These are phyloP conservation scores for Baronia brevicornis DNA, from an alignment of 2,888 invertebrate genomes.

Conservation along the genomic window DNA sequence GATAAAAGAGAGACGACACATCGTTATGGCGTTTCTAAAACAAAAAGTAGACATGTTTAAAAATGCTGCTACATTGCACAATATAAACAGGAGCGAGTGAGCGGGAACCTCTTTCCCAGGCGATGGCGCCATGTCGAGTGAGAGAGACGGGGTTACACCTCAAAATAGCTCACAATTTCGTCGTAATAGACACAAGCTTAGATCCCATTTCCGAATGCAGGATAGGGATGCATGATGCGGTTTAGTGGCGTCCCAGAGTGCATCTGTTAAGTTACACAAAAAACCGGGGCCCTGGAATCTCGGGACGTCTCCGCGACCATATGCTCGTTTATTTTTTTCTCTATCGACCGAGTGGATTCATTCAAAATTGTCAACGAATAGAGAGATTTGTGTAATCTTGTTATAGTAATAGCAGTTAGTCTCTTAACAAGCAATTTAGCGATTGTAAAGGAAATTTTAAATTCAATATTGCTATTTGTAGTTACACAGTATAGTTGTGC, in stretches of 20 bases:
- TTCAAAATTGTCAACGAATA: conserved; percentile 70
- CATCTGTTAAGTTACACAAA: conserved; percentile 70
- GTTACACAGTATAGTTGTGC: conserved; percentile 15
- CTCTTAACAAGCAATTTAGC: conserved; percentile 55
- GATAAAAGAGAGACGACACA: no score
- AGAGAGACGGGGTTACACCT: conserved; percentile 63
- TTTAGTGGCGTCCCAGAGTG: conserved; percentile 70
- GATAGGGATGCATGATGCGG: conserved; percentile 72
- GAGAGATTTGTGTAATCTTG: conserved; percentile 72
- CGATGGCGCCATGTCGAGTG: conserved; percentile 61
- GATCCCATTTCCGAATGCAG: conserved; percentile 54
- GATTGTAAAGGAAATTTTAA: conserved; percentile 33
- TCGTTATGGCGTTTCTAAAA: conserved; percentile 26
- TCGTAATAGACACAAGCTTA: conserved; percentile 53
- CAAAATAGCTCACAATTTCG: conserved; percentile 65
- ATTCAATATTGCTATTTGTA: conserved; percentile 39
- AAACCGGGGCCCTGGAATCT: conserved; percentile 68
- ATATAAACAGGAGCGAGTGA: conserved; percentile 61
- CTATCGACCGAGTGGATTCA: conserved; percentile 48
- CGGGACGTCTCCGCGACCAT: conserved; percentile 64
- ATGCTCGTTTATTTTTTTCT: conserved; percentile 68
- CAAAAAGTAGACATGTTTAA: conserved; percentile 55
- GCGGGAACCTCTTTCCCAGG: conserved; percentile 43
- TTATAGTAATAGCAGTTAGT: conserved; percentile 56
- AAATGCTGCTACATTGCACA: conserved; percentile 49